Base-by-base conservation (phyloP, 2,888 invertebrate species). In the Apamea crenata region DNA sequence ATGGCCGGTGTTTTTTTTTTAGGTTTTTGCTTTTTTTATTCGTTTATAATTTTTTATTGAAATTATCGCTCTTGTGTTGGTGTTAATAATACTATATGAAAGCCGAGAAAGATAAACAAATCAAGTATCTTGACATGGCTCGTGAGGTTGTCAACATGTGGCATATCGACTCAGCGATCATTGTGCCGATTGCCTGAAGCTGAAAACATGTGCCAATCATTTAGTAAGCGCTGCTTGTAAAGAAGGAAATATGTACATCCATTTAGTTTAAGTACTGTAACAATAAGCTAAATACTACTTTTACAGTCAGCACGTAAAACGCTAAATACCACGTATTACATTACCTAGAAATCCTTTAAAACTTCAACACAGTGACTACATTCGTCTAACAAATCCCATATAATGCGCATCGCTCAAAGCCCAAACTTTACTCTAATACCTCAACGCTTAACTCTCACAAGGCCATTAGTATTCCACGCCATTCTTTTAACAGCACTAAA, bases 401-500 rank as follows among this genome's bases (percentile, higher is more conserved):
- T 53, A 36, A 36, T 25, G 40, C 25, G 40, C 47, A 63, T 73
- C 40, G 14, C 32, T 70, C 16, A 65, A 67, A 84, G n/a, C 65
- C 32, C 63, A 87, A 87, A 74, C 66, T 77, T n/a, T 25, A 44
- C 56, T 59, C 14, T 59, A 40, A 63, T 73, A 61, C 67, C 29
- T 77, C 61, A 21, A 12, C 59, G 36, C 56, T 71, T 61, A 47
- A 67, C n/a, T 71, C 85, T n/a, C 47, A 32, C 61, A 32, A 66
- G 71, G 14, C n/a, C 76, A 87, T 89, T 88, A 84, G 86, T 82
- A 87, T 87, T 89, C 50, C 73, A 50, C 53, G 16, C 44, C 47
- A 73, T 87, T 81, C 86, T 77, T 87, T 79, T 68, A 87, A 77
- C 67, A 77, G 32, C 70, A 79, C 79, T 89, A 73, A 87, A 87